Conservation (phyloP, 2,797 vertebrate genomes). For the Pseudochirops cupreus region DNA sequence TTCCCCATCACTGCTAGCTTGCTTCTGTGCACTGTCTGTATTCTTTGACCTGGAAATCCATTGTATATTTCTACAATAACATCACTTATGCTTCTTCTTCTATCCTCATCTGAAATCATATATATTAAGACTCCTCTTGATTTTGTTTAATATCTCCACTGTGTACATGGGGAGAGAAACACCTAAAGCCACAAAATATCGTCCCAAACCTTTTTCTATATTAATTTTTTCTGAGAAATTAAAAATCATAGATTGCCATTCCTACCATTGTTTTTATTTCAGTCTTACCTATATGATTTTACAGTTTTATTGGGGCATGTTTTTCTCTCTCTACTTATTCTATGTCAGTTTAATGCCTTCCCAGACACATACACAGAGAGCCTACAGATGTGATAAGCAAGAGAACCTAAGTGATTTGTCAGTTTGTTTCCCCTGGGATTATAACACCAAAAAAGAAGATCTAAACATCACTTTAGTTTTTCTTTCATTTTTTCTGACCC, state of each 20-base stretch:
- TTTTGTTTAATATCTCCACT: neutral
- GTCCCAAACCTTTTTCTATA: neutral
- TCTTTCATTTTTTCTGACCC: neutral
- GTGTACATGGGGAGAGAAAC: neutral
- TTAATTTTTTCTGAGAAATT: neutral
- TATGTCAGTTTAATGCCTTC: neutral
- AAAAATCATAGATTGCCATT: neutral
- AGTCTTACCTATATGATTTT: neutral
- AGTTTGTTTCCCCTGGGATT: neutral
- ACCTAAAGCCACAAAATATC: neutral
- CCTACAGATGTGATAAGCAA: neutral
- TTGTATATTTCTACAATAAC: too few species aligned
- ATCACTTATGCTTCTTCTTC: too few species aligned
- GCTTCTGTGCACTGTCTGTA: too few species aligned
- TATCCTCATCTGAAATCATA: too few species aligned
- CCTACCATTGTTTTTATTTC: neutral
- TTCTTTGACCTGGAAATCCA: too few species aligned
- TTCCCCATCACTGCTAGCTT: too few species aligned
- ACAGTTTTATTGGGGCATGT: neutral
- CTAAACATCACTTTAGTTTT: neutral
- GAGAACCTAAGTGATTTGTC: neutral
- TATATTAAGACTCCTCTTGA: neutral
- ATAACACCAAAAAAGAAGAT: neutral
- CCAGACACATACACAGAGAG: neutral
- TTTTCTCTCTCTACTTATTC: neutral